A percentile compares a stretch with the other conserved stretches of the same genome.
phyloP scores from a whole-genome alignment of 2,113 vertebrate species.

The Crocuta crocuta region DNA sequence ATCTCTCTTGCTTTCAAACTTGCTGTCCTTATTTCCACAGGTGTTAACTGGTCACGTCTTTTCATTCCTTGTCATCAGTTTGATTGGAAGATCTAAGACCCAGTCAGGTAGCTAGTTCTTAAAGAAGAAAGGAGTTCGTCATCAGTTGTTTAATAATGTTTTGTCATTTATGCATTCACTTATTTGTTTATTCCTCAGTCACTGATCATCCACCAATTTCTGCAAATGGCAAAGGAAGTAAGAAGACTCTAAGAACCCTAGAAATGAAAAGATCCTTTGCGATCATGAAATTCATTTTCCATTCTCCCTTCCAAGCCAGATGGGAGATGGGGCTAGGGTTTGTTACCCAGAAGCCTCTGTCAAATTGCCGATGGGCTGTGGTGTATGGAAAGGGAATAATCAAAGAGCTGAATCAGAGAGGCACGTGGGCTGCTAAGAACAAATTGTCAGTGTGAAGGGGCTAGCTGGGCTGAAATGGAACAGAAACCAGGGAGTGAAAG shows the following conservation, averaged over 20 bases:
- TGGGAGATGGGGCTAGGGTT: neutral
- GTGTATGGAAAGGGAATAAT: neutral
- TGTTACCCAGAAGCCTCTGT: neutral
- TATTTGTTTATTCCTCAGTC: neutral
- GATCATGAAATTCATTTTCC: constrained; percentile 15
- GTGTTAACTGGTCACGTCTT: neutral
- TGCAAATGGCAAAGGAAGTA: neutral
- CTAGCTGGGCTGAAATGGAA: constrained; percentile 11
- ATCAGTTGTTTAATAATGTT: neutral
- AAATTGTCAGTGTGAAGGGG: neutral
- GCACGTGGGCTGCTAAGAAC: neutral
- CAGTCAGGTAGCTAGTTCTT: neutral
- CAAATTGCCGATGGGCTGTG: neutral
- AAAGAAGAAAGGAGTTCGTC: neutral
- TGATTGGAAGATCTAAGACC: neutral
- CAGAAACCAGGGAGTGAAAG: neutral
- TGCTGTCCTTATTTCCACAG: neutral
- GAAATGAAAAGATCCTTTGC: constrained; percentile 12
- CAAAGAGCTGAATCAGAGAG: neutral
- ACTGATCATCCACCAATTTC: neutral
- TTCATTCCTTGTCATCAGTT: neutral
- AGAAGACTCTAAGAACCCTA: neutral
- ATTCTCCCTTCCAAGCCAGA: neutral
- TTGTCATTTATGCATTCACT: neutral
- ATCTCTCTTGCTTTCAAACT: neutral